Evolutionary conservation across 2,113 vertebrate species (phyloP).

Genomic region (Felis chaus): DNA sequence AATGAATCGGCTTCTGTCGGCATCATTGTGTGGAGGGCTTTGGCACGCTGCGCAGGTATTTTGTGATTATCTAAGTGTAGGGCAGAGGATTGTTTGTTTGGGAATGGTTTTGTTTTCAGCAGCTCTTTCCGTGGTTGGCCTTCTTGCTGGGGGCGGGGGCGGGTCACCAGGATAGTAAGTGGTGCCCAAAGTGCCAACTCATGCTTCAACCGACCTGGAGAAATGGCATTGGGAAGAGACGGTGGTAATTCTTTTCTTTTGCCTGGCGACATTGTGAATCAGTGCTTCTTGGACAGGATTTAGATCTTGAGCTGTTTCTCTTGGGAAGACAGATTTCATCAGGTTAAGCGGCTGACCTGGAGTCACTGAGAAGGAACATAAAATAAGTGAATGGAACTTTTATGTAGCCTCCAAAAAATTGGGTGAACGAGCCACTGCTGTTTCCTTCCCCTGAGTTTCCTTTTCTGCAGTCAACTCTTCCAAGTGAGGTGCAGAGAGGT

Average conservation of each 20-base stretch:
- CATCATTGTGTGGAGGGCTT: not conserved
- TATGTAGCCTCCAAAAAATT: not conserved
- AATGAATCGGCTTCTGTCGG: not conserved
- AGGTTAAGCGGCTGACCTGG: not conserved
- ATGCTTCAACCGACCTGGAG: accelerated
- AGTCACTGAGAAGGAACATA: not conserved
- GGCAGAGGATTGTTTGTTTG: too few species aligned
- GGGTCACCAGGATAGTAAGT: accelerated
- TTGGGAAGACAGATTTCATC: not conserved
- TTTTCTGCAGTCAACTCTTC: not conserved
- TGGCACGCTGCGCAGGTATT: not conserved
- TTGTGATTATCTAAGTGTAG: not conserved
- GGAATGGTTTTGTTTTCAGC: not conserved
- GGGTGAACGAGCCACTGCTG: accelerated
- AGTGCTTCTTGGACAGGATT: not conserved
- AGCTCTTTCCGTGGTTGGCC: not conserved
- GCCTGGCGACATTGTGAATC: accelerated
- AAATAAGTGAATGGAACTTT: accelerated
- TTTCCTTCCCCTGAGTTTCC: accelerated
- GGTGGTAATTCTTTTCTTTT: accelerated
- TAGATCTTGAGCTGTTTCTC: not conserved
- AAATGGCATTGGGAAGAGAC: accelerated
- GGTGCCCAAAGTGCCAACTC: accelerated
- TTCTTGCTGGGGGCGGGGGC: accelerated
- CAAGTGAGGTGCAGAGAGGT: not conserved